Conservation (phyloP, 2,113 vertebrate species). For the Collichthys lucidus region DNA sequence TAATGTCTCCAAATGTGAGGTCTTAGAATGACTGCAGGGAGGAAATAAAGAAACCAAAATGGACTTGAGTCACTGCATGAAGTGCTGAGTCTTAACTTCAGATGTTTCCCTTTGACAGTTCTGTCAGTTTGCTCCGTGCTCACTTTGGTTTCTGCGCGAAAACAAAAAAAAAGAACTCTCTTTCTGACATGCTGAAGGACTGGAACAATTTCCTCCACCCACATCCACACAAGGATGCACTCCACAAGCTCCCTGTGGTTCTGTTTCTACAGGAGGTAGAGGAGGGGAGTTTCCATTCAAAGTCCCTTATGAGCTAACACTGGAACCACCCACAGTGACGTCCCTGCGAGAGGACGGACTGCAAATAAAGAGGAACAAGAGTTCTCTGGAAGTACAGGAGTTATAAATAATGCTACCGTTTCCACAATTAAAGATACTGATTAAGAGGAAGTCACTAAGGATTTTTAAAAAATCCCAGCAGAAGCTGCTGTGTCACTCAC, state of each 20-base stretch:
- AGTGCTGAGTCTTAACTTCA: slow-evolving; percentile 70
- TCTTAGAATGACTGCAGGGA: slow-evolving; percentile 49
- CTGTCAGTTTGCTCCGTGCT: slow-evolving; percentile 7
- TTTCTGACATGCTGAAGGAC: slow-evolving; percentile 39
- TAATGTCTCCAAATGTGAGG: slow-evolving; percentile 12
- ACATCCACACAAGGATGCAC: slow-evolving; percentile 67
- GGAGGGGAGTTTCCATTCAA: slow-evolving; percentile 79
- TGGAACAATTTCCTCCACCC: slow-evolving; percentile 65
- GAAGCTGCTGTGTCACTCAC: slow-evolving; percentile 75
- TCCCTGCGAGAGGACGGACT: slow-evolving; percentile 51
- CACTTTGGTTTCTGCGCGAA: slow-evolving; percentile 5
- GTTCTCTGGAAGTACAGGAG: slow-evolving; percentile 70
- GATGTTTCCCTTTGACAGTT: slow-evolving; percentile 51
- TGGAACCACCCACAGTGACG: slow-evolving; percentile 67
- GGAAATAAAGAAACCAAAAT: slow-evolving; percentile 59
- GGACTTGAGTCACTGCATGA: slow-evolving; percentile 60
- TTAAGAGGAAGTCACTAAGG: slow-evolving; percentile 58
- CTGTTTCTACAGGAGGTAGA: slow-evolving; percentile 70
- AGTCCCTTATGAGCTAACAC: slow-evolving; percentile 70
- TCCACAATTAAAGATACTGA: slow-evolving; percentile 49
- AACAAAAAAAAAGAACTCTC: background rate
- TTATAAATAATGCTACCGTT: slow-evolving; percentile 51
- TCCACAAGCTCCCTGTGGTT: slow-evolving; percentile 58
- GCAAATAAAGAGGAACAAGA: slow-evolving; percentile 75
- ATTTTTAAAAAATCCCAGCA: slow-evolving; percentile 41